phyloP scores from a whole-genome alignment of 1,140 invertebrate species.

The Neodiprion virginianus region DNA sequence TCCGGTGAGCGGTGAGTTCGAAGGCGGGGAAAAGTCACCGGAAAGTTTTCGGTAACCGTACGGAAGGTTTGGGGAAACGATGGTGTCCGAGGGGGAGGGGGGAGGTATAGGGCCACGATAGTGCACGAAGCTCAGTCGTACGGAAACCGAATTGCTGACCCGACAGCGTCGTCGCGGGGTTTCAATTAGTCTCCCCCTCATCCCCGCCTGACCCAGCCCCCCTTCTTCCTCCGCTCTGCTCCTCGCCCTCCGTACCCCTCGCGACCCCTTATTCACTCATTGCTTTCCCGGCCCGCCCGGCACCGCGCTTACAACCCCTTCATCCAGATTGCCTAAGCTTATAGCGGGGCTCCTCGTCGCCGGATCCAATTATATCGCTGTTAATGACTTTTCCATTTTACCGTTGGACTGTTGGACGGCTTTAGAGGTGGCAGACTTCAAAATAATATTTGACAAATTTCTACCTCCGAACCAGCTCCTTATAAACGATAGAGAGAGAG shows the following conservation, averaged over 20 bases:
- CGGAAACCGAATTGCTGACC: slow-evolving; percentile 44
- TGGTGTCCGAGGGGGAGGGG: too few relatives aligned
- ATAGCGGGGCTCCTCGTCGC: slow-evolving; percentile 3
- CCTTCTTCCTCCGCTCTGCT: slow-evolving; percentile 23
- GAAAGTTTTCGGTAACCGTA: slow-evolving; percentile 34
- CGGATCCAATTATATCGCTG: slow-evolving; percentile 11
- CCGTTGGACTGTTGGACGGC: background rate
- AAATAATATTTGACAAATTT: slow-evolving; percentile 12
- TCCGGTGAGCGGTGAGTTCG: background rate
- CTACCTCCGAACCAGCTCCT: too few relatives aligned
- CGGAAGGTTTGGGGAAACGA: background rate
- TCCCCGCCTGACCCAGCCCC: slow-evolving; percentile 19
- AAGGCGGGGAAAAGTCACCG: slow-evolving; percentile 4
- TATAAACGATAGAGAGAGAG: background rate
- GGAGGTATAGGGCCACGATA: background rate
- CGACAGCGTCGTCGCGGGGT: slow-evolving; percentile 48
- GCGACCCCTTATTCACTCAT: slow-evolving; percentile 30
- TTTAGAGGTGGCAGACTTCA: background rate
- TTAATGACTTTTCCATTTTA: slow-evolving; percentile 12
- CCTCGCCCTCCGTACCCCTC: slow-evolving; percentile 37
- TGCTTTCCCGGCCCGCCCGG: background rate
- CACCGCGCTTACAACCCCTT: slow-evolving; percentile 10
- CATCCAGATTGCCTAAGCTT: slow-evolving; percentile 13
- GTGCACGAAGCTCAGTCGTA: slow-evolving; percentile 6
- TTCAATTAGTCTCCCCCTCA: slow-evolving; percentile 49